A percentile compares a stretch with the other conserved stretches of the same genome.
Conservation (phyloP, 2,113 vertebrate species). For the Neodontobutis hainanensis region DNA sequence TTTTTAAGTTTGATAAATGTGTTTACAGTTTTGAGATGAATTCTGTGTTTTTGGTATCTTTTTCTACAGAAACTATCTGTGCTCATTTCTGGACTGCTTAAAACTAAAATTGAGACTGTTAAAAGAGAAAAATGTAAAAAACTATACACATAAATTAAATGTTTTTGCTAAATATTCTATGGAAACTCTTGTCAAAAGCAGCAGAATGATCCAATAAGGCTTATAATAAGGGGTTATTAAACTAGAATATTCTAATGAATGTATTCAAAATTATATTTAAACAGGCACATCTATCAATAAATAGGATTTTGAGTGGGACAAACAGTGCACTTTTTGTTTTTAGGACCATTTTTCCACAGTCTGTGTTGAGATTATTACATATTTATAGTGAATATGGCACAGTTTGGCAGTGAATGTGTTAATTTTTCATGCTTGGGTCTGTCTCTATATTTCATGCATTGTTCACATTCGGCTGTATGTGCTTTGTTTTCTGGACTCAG, state of each 20-base stretch:
- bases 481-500: conserved; percentile 14
- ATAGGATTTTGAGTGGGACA: background rate
- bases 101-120: too few relatives aligned
- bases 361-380: background rate
- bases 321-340: background rate
- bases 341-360: background rate
- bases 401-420: conserved; percentile 17
- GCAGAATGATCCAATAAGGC: background rate
- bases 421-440: conserved; percentile 39
- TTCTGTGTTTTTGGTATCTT: too few relatives aligned
- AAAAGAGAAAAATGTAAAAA: too few relatives aligned
- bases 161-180: background rate
- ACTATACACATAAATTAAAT: background rate
- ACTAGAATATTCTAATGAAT: background rate
- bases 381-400: conserved; percentile 6
- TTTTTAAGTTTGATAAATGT: too few relatives aligned
- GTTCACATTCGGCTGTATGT: background rate
- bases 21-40: too few relatives aligned
- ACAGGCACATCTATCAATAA: conserved; percentile 25
- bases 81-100: too few relatives aligned
- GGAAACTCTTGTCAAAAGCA: background rate
- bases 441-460: conserved; percentile 40
- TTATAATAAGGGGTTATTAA: background rate
- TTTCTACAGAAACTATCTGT: too few relatives aligned
- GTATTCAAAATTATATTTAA: conserved; percentile 2